These are phyloP conservation scores for Bos taurus DNA, from an alignment of 2,113 vertebrate species.

Conservation along the genomic window ARS-UCD2.0 NC_037336.1:79327001-79327500, in stretches of 20 bases:
- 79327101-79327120: background rate
- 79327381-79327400: background rate
- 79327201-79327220: background rate
- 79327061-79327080: background rate
- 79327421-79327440: background rate
- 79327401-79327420: background rate
- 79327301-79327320: background rate
- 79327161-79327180: background rate
- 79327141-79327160: background rate
- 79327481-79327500: background rate
- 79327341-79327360: background rate
- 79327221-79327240: background rate
- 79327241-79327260: background rate
- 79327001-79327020: background rate
- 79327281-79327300: background rate
- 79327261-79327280: background rate
- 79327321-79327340: background rate
- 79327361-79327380: background rate
- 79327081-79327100: background rate
- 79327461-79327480: background rate
- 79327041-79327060: background rate
- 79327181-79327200: background rate
- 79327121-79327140: background rate
- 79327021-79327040: background rate
- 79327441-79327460: background rate